Evolutionary conservation across 2,888 invertebrate species (phyloP), one percentile per base, ranked within the genome.

Genomic region (Chymomyza fuscimana): DNA sequence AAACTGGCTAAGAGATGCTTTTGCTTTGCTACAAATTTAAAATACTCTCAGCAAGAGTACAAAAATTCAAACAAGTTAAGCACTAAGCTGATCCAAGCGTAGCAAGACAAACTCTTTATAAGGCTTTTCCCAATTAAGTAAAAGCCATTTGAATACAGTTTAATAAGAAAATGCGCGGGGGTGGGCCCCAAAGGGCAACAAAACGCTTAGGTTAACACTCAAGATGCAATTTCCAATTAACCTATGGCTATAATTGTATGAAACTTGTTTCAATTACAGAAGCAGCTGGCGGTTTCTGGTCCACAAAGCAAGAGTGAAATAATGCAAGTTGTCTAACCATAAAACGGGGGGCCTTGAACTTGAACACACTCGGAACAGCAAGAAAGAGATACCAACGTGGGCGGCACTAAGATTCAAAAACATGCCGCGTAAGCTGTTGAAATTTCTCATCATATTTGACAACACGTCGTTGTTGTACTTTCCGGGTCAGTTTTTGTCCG

Each of bases 381-480:
- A 58, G 25, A 58, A 25, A 25, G 5, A 22, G 15, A 22, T 58
- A 6, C 58, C 29, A 58, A 22, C 58, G 15, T 58, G 15, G 25
- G 25, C 25, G 22, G 25, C 29, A 58, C 22, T 58, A 5, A 22
- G 22, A 12, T 25, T 29, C 22, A 51, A 5, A 46, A 64, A 54
- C 60, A 97, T 97, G 96, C 96, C 97, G 82, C 94, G 96, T 87
- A 98, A 98, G 93, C 93, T 98, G 84, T 94, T 97, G 78, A 98
- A 98, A 93, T 98, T 98, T 92, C 93, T 98, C 74, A 97, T 98
- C 87, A 94, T 98, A 77, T 97, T 98, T 92, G 98, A 98, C 92
- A 98, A 98, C 91, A 97, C 97, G 61, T 97, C 97, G 86, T 93
- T 98, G 77, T 92, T 98, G 72, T 98, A 98, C 92, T 98, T 98